Evolutionary conservation across 1,140 invertebrate species (phyloP).

Genomic region (Diachasmimorpha longicaudata): DNA sequence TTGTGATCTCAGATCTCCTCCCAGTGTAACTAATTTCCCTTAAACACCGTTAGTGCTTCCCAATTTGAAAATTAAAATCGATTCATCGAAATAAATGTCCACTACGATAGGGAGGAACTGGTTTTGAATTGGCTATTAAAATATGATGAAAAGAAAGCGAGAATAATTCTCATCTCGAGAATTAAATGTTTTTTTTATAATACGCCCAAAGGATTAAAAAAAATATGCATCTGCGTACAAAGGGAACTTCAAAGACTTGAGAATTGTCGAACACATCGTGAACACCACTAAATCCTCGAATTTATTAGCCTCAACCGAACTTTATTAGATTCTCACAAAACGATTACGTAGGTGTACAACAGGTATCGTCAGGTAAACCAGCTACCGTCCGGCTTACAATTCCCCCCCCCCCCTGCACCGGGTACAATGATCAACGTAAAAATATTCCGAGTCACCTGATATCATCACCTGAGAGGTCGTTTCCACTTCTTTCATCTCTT

Average conservation of each 20-base stretch:
- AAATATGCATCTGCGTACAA: neutral
- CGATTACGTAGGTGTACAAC: neutral
- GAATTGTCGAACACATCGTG: neutral
- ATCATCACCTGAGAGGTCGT: neutral
- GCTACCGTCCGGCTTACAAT: neutral
- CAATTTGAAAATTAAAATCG: no score
- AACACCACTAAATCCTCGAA: neutral
- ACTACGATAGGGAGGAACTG: no score
- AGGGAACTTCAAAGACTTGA: neutral
- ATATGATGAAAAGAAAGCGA: no score
- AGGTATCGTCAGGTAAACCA: neutral
- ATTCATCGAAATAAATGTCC: no score
- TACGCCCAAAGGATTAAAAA: neutral
- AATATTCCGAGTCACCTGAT: conserved; percentile 4
- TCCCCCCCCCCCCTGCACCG: no score
- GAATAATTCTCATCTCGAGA: no score
- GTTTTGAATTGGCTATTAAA: no score
- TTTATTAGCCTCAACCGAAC: neutral
- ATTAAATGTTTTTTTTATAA: no score
- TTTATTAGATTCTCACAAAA: neutral
- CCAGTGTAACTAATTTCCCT: no score
- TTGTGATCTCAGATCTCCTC: no score
- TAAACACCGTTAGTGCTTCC: no score
- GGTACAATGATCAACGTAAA: neutral
- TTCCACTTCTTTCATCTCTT: conserved; percentile 15